phyloP scores from a whole-genome alignment of 2,797 vertebrate genomes.

The Lates japonicus region DNA sequence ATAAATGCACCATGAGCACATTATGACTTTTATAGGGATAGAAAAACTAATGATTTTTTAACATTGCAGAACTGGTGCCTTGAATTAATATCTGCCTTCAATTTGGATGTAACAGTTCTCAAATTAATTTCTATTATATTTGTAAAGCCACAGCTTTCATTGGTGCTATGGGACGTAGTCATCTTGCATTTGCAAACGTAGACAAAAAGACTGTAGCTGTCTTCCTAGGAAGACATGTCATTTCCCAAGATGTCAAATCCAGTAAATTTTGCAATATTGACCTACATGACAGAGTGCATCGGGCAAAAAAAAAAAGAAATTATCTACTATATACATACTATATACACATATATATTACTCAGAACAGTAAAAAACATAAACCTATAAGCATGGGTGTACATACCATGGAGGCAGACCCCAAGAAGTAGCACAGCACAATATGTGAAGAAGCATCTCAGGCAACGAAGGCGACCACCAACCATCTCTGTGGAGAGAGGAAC shows the following conservation, averaged over 20 bases:
- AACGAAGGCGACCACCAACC: slow-evolving; percentile 7
- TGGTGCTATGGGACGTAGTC: accelerated
- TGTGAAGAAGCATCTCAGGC: not conserved
- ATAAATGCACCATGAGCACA: not conserved
- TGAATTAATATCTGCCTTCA: not conserved
- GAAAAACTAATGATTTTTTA: not conserved
- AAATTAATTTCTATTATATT: not conserved
- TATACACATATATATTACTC: too few relatives aligned
- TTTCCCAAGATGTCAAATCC: not conserved
- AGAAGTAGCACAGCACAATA: slow-evolving; percentile 42
- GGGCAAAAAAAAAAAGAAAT: not conserved
- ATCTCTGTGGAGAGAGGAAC: slow-evolving; percentile 43
- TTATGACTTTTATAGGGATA: not conserved
- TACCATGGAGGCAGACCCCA: slow-evolving; percentile 33
- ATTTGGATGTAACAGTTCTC: not conserved
- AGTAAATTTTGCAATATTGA: not conserved
- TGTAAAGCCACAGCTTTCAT: not conserved
- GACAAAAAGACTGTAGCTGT: not conserved
- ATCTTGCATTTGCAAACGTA: not conserved
- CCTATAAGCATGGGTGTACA: not conserved
- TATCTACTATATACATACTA: too few relatives aligned
- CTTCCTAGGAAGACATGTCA: slow-evolving; percentile 11
- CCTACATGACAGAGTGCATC: not conserved
- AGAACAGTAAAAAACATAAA: not conserved
- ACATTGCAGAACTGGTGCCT: not conserved